Evolutionary conservation across 2,797 vertebrate species (phyloP), one percentile per base, ranked within the genome.

Genomic region (Amniataba percoides): DNA sequence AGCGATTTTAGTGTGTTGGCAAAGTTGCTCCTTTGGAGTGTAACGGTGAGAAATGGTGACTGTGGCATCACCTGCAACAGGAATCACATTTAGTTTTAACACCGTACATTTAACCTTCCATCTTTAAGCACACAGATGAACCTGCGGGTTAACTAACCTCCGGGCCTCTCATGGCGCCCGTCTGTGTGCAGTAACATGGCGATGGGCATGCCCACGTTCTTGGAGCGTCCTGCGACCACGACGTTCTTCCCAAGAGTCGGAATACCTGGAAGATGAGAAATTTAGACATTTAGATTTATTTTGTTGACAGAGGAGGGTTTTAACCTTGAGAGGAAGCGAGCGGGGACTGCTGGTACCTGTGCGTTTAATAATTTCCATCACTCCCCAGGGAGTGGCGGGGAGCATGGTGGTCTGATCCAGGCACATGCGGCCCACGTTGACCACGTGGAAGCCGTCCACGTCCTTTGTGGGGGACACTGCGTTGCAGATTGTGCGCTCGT

Each of bases 131-230:
- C 10, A 19, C 1, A 5, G 23, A 53, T 46, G 40, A 60, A 69
- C 3, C 7, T 0, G 11, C 9, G 49, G 3, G 40, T 10, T 5
- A 21, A 74, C 70, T 88, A 71, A 99, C 98, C 98, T 93, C 98
- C 98, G 0, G 98, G 98, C 2, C 98, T 95, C 80, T 99, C 98
- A 0, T 99, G 98, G 0, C 93, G 87, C 3, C 98, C 97, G 0
- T 99, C 98, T 0, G 98, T 98, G 39, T 99, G 98, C 10, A 99
- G 95, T 23, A 99, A 86, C 98, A 99, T 99, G 1, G 98, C 98
- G 0, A 99, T 98, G 46, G 98, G 98, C 98, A 99, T 99, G 1
- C 98, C 98, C 15, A 99, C 98, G 0, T 99, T 99, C 92, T 99
- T 99, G 0, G 98, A 99, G 62, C 98, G 95, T 40, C 98, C 98